Conservation (phyloP, 2,113 vertebrate genomes). For the Anguilla japonica region DNA sequence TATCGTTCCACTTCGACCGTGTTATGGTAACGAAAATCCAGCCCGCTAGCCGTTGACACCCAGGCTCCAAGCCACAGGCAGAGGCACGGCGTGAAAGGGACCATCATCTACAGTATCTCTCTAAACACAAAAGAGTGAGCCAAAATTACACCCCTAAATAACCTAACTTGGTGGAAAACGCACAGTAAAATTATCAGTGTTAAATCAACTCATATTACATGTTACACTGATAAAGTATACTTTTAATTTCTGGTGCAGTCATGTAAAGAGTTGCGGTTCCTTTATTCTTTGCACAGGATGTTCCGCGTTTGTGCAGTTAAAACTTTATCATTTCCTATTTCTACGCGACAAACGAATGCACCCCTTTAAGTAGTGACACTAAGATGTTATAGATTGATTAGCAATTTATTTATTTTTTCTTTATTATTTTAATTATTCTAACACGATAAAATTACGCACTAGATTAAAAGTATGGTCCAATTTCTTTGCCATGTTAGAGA, state of each 20-base stretch:
- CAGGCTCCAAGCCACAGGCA: slow-evolving; percentile 25
- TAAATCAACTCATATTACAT: not conserved
- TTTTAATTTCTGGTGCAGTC: not conserved
- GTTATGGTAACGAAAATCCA: slow-evolving; percentile 79
- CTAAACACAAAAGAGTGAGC: not conserved
- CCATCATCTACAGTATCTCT: slow-evolving; percentile 13
- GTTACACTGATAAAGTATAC: not conserved
- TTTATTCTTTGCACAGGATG: no score
- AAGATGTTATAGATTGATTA: no score
- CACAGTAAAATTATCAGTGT: not conserved
- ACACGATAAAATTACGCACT: no score
- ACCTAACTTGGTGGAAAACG: not conserved
- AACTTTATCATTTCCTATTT: no score
- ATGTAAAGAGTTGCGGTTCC: not conserved
- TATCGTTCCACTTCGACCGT: slow-evolving; percentile 65
- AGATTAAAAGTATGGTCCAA: no score
- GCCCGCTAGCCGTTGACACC: slow-evolving; percentile 42
- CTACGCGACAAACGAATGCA: no score
- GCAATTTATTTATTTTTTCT: no score
- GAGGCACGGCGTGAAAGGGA: not conserved
- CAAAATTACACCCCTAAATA: not conserved
- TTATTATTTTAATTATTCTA: no score
- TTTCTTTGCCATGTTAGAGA: no score
- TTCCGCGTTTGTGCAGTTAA: no score
- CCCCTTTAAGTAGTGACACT: no score